A percentile compares a stretch with the other conserved stretches of the same genome.
Conservation (phyloP, 2,113 vertebrate genomes). For the Anolis carolinensis region DNA sequence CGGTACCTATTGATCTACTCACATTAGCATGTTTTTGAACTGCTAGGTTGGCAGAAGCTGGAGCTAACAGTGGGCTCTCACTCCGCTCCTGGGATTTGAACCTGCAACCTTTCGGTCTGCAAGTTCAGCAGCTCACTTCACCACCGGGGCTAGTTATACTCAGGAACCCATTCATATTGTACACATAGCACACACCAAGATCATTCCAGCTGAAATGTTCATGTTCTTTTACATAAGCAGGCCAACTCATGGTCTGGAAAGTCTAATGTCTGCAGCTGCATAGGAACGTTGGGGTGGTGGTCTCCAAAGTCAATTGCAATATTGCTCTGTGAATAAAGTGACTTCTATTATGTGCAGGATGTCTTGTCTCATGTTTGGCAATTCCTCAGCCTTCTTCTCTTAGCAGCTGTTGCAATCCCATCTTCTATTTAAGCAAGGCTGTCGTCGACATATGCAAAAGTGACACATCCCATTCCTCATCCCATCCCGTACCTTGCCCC, state of each 20-base stretch:
- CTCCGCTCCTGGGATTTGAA: too few species aligned
- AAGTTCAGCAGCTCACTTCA: too few species aligned
- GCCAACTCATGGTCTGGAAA: not conserved
- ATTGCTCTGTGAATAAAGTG: constrained; percentile 27
- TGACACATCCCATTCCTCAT: constrained; percentile 52
- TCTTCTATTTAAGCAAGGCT: constrained; percentile 56
- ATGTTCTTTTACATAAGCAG: not conserved
- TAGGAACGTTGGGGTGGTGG: too few species aligned
- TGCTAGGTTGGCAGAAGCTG: too few species aligned
- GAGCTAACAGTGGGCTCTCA: too few species aligned
- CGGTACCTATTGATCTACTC: too few species aligned
- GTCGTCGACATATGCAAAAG: constrained; percentile 61
- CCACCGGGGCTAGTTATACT: too few species aligned
- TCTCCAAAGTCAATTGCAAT: constrained; percentile 17
- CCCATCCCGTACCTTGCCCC: constrained; percentile 11
- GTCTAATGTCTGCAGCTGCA: not conserved
- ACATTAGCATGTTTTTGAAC: too few species aligned
- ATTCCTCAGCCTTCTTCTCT: constrained; percentile 17
- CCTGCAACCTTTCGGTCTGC: too few species aligned
- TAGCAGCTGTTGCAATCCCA: constrained; percentile 67
- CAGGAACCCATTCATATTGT: too few species aligned
- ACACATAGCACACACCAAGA: too few species aligned
- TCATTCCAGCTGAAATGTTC: not conserved
- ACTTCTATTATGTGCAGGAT: not conserved
- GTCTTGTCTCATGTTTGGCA: not conserved